Conservation (phyloP, 2,113 vertebrate genomes). For the Picathartes gymnocephalus region DNA sequence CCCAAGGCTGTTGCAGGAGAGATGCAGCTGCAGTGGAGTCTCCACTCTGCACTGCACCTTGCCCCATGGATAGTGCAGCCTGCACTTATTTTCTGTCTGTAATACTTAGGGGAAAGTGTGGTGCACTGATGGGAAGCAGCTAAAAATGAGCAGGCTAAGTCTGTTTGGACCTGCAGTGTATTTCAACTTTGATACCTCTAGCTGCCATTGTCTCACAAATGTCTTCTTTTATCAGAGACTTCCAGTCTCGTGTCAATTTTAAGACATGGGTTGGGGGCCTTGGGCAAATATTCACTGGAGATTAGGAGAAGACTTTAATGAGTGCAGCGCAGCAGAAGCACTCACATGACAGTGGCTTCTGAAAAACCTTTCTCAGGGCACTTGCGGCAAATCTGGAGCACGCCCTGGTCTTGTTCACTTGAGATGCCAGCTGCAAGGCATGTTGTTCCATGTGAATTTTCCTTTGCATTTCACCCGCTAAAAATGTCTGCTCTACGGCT, state of each 20-base stretch:
- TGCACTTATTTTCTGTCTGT: not conserved
- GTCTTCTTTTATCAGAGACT: constrained; percentile 11
- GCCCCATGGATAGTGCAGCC: not conserved
- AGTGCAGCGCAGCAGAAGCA: not conserved
- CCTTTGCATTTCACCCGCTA: not conserved
- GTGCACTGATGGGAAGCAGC: not conserved
- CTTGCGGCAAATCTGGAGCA: constrained; percentile 34
- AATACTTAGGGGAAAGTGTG: not conserved
- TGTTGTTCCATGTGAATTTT: constrained; percentile 4
- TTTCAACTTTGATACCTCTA: not conserved
- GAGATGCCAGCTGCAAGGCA: constrained; percentile 45
- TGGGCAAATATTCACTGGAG: not conserved
- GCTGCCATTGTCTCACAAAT: not conserved
- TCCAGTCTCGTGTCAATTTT: not conserved
- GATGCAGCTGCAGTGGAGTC: not conserved
- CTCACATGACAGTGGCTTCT: not conserved
- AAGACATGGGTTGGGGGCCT: not conserved
- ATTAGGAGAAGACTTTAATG: not conserved
- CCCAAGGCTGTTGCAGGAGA: not conserved
- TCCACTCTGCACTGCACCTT: not conserved
- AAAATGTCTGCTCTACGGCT: not conserved
- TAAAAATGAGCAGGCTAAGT: not conserved
- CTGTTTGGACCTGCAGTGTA: not conserved
- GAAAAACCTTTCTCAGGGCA: constrained; percentile 41
- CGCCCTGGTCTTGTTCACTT: constrained; percentile 1